Evolutionary conservation across 2,797 vertebrate genomes (phyloP), one percentile per base, ranked within the genome.

Genomic region (Heliangelus exortis): DNA sequence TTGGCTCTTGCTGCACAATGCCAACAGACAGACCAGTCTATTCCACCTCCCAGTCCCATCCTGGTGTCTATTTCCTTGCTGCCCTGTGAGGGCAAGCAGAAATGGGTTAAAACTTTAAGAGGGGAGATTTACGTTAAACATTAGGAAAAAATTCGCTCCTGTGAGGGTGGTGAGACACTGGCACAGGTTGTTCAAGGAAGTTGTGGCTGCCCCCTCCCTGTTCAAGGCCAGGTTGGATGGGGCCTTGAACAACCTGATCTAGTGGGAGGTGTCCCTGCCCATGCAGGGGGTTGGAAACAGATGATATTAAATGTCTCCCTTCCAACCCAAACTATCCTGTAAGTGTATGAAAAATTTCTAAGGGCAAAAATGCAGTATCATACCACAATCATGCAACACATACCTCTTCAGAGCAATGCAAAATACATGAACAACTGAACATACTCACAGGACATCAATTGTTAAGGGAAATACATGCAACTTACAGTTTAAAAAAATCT

Each of bases 401-500:
- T 20, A 10, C 11, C 36, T 57, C 66, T 72, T 54, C 74, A 67
- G 26, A 12, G 19, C 47, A 34, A 61, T 3, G 11, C 39, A 66
- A 19, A 61, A 17, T 17, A 41, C 5, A 26, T 1, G 2, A 83
- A 55, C 21, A 91, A 72, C 5, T 2, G 7, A 82, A 36, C 15
- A 36, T 12, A 57, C 8, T 48, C 36, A 20, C 26, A 25, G 33
- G 15, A 33, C 17, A 78, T 39, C 61, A 55, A 21, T 6, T 50
- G 23, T 9, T 59, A 82, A 15, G 22, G 15, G 80, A 87, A 91
- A 85, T 9, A 73, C 4, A 29, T 2, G 17, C 33, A 61, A 95
- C 95, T 93, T 93, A 94, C 74, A 78, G 45, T 82, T 65, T 55
- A 91, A 41, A 92, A 92, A 58, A 76, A 51, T 62, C 53, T 71